Percentiles rank a stretch among this genome's conserved stretches.
phyloP scores from a whole-genome alignment of 2,888 invertebrate species.

The Allolobophora icterica region DNA sequence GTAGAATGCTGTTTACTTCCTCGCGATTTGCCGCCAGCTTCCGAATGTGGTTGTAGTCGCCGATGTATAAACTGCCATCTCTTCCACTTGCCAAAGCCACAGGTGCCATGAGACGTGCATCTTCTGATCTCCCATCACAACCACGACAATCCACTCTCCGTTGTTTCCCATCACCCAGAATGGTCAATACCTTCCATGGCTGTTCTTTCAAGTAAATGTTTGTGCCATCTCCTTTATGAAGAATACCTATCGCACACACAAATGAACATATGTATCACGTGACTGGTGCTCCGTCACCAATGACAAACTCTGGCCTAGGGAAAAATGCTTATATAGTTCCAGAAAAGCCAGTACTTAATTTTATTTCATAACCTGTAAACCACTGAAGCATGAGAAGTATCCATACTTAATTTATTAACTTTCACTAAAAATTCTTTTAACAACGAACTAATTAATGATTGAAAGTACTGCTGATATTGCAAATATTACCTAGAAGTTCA shows the following conservation, averaged over 20 bases:
- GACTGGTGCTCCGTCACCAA: background rate
- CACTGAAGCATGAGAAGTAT: background rate
- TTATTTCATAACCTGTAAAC: background rate
- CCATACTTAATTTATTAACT: background rate
- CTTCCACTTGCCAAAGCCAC: constrained; percentile 92
- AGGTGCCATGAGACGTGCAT: constrained; percentile 81
- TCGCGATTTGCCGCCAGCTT: constrained; percentile 60
- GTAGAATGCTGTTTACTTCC: constrained; percentile 72
- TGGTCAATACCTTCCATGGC: constrained; percentile 85
- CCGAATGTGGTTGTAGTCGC: constrained; percentile 84
- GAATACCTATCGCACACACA: constrained; percentile 73
- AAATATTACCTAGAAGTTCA: background rate
- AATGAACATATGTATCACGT: background rate
- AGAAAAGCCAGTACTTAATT: background rate
- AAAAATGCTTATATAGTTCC: background rate
- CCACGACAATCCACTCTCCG: constrained; percentile 80
- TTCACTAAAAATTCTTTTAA: background rate
- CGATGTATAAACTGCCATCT: constrained; percentile 95
- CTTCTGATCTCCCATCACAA: constrained; percentile 74
- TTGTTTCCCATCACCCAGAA: constrained; percentile 73
- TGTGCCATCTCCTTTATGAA: constrained; percentile 96
- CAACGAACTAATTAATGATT: background rate
- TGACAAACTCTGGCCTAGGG: background rate
- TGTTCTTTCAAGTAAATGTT: constrained; percentile 88
- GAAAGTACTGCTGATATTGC: background rate